Base-by-base conservation (phyloP, 1,140 invertebrate genomes). In the Dolichoris vasculosae region DNA sequence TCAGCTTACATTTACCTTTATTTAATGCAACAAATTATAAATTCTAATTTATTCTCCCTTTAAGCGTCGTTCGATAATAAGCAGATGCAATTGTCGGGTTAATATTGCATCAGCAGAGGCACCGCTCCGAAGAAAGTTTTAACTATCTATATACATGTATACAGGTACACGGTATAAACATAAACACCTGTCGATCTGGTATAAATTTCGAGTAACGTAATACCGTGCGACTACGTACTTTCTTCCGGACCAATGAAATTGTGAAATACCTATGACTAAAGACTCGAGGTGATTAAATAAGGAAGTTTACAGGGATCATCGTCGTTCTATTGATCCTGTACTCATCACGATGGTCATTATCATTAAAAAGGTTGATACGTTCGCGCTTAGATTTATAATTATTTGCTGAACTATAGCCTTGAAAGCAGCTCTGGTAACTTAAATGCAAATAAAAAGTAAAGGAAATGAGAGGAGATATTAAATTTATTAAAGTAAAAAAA, bases 121-220 rank as follows among this genome's bases (percentile, higher is more conserved):
- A 83, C 81, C 81, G 69, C 69, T 7, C 69, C 81, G 81, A 75
- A 83, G 81, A 83, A 83, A 83, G 81, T 82, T 40, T 46, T 26
- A 64, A 26, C 26, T 32, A 30, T 40, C 35, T 63, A 40, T 43
- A 40, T 63, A 40, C 46, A 67, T 55, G 0, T 20, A 11, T 81
- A 75, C 40, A 46, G 4, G n/a, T 81, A 75, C 40, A 46, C 1
- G n/a, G 20, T 23, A 77, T 55, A 77, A 30, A 35, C 40, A 69
- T 69, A 48, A 77, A 64, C 55, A 76, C 35, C 48, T 83, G 55
- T 64, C 55, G 51, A 76, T 55, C 82, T 83, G 38, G 55, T 40
- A n/a, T 77, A 48, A 75, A 32, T 63, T 55, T 51, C 55, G 82
- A 64, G 51, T 48, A 77, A 76, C 73, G 82, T 77, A 77, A 77